phyloP scores from a whole-genome alignment of 2,113 vertebrate genomes.

The Hyla sarda region DNA sequence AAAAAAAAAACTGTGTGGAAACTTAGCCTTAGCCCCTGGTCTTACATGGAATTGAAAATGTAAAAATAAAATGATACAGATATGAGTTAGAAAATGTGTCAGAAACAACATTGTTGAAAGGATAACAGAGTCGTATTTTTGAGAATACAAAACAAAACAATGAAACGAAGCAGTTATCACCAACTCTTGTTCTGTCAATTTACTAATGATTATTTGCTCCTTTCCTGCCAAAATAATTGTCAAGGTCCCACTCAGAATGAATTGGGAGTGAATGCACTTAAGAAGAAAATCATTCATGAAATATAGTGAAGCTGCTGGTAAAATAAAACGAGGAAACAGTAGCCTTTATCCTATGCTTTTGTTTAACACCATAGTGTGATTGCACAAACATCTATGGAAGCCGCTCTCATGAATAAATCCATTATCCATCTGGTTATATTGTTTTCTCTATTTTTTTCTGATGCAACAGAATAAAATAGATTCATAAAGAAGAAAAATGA shows the following conservation, averaged over 20 bases:
- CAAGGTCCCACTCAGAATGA: background rate
- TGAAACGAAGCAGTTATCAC: background rate
- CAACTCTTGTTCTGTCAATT: background rate
- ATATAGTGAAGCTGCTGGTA: conserved; percentile 19
- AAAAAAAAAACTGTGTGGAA: background rate
- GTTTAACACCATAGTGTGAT: conserved; percentile 54
- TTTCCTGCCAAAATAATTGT: conserved; percentile 6
- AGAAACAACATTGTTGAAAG: background rate
- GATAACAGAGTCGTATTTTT: background rate
- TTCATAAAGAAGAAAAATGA: conserved; percentile 57
- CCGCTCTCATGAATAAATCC: conserved; percentile 59
- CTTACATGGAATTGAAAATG: background rate
- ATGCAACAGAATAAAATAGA: conserved; percentile 51
- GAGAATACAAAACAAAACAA: background rate
- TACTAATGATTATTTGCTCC: conserved; percentile 13
- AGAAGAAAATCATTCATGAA: conserved; percentile 41
- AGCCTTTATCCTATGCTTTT: conserved; percentile 37
- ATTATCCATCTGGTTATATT: conserved; percentile 60
- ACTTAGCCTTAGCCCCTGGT: background rate
- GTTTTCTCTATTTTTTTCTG: conserved; percentile 49
- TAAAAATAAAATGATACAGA: background rate
- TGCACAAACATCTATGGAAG: conserved; percentile 49
- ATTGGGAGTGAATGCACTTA: conserved; percentile 12
- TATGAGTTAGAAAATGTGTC: background rate
- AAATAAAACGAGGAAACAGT: conserved; percentile 37